Evolutionary conservation across 2,113 vertebrate genomes (phyloP), one percentile per base, ranked within the genome.

Genomic region (Solenodon paradoxus): DNA sequence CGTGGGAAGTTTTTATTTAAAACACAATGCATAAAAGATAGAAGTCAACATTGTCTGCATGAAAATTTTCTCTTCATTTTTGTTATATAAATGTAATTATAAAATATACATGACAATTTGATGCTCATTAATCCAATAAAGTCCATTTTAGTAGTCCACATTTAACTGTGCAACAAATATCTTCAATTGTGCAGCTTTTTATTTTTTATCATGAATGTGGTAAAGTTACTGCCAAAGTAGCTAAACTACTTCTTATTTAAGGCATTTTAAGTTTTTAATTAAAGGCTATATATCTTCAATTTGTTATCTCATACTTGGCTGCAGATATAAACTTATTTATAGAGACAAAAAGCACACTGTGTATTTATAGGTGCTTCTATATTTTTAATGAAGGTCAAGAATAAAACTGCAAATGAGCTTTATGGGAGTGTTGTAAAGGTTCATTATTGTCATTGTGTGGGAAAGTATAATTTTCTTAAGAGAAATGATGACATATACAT

Each of bases 401-500:
- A 97, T 98, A 97, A 97, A 97, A 88, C 96, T 97, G 96, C 94
- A 98, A 98, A 97, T 96, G 97, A 94, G 92, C 96, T 98, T 98
- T 98, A 98, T 98, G 96, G 96, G 97, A 97, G 97, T 98, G 98
- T 98, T 98, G 98, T 98, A 92, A 98, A 98, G 98, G 98, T 99
- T 99, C 98, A 99, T 99, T 99, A 99, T 99, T 99, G 98, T 99
- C 98, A 98, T 97, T 98, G 98, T 98, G 94, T 85, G 51, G 97
- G 98, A 97, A 98, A 99, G 98, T 97, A 98, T 98, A 98, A 98
- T 98, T 98, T 98, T 97, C 98, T 98, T 98, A 98, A 98, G 97
- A 98, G 98, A 98, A 98, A 98, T 97, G 98, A 98, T 99, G 98
- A 98, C 98, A 99, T 97, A 98, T 98, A 98, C 98, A 98, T 98